Conservation (phyloP, 1,140 invertebrate species). For the Coptotermes formosanus region DNA sequence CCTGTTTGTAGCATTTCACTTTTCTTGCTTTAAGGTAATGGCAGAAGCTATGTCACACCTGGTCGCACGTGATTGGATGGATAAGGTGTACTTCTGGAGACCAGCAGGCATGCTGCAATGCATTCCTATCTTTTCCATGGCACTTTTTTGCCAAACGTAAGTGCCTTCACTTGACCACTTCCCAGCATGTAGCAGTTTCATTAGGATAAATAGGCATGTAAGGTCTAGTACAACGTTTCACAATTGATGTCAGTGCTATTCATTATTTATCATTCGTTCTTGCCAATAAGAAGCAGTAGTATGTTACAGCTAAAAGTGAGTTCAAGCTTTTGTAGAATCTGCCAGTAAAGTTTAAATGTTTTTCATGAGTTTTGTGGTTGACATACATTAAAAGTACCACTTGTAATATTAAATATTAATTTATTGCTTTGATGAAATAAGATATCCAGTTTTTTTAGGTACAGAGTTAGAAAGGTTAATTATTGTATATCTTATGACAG, state of each 20-base stretch:
- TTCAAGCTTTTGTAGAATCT: too few relatives aligned
- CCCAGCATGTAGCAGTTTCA: not conserved
- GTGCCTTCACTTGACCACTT: constrained; percentile 40
- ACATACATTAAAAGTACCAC: too few relatives aligned
- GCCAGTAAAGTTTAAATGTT: too few relatives aligned
- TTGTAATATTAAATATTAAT: too few relatives aligned
- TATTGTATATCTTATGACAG: constrained; percentile 48
- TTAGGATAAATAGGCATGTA: not conserved
- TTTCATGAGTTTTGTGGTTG: too few relatives aligned
- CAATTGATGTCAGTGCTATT: not conserved
- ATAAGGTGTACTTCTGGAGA: constrained; percentile 79
- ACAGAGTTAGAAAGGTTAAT: not conserved
- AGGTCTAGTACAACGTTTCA: not conserved
- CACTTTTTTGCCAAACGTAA: constrained; percentile 91
- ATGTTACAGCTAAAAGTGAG: too few relatives aligned
- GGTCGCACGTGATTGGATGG: constrained; percentile 68
- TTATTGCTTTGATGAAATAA: too few relatives aligned
- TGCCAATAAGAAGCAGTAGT: too few relatives aligned
- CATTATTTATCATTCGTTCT: too few relatives aligned
- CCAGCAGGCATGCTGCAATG: constrained; percentile 82
- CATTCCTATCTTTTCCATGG: constrained; percentile 93
- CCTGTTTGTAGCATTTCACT: not conserved
- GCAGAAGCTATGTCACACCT: constrained; percentile 72
- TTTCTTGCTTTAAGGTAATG: constrained; percentile 59
- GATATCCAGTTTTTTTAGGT: not conserved